Conservation (phyloP, 2,113 vertebrate species). For the Nicator chloris region DNA sequence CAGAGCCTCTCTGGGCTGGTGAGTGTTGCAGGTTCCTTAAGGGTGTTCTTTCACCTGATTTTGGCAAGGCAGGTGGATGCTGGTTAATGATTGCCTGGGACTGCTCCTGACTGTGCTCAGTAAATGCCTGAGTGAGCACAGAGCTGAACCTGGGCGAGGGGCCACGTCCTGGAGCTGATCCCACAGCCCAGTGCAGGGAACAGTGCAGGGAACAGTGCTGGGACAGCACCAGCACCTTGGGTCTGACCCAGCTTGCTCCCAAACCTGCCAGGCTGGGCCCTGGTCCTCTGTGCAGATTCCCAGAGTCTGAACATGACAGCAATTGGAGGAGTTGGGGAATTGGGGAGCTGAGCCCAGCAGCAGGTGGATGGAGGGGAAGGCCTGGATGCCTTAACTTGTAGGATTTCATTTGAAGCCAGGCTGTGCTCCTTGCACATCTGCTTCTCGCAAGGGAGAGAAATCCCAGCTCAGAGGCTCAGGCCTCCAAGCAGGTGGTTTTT, state of each 20-base stretch:
- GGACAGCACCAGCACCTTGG: rapidly evolving
- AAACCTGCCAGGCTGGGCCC: rapidly evolving
- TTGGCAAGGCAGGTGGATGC: neutral
- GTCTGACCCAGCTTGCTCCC: neutral
- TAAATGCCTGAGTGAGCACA: neutral
- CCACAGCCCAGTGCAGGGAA: neutral
- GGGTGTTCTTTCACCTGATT: neutral
- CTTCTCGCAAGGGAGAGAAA: neutral
- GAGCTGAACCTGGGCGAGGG: neutral
- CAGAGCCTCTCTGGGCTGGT: rapidly evolving
- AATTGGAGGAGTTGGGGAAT: neutral
- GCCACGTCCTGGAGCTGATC: neutral
- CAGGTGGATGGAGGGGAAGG: neutral
- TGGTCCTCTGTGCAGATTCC: neutral
- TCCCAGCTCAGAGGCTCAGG: neutral
- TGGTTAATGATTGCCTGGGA: neutral
- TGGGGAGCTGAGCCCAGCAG: neutral
- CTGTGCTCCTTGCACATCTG: neutral
- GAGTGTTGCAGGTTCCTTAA: neutral
- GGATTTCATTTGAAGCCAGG: neutral
- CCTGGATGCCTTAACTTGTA: rapidly evolving
- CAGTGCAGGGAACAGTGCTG: rapidly evolving
- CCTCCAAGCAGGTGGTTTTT: neutral
- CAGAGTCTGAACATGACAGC: neutral
- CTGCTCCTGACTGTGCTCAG: neutral